A percentile compares a stretch with the other conserved stretches of the same genome.
These are phyloP conservation scores for Trichonephila clavipes DNA, from an alignment of 1,140 invertebrate genomes.

Conservation along the genomic window DNA sequence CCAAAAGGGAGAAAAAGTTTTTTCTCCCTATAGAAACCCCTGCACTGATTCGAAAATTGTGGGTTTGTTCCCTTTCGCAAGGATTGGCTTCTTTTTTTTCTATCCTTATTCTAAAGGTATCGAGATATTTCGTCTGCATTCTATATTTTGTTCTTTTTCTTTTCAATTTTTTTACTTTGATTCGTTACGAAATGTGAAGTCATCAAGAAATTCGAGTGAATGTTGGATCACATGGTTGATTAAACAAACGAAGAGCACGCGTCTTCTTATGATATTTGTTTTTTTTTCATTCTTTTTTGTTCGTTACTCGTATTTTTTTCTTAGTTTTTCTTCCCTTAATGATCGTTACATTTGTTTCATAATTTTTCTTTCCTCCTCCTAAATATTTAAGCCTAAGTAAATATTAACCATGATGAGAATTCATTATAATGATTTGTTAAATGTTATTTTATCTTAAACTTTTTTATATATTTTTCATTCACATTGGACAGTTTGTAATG, in stretches of 20 bases:
- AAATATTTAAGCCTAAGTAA: too few species aligned
- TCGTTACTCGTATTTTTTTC: neutral
- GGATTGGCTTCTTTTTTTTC: constrained; percentile 3
- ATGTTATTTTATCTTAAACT: too few species aligned
- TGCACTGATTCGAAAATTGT: constrained; percentile 65
- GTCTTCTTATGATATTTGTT: neutral
- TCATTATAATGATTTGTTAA: too few species aligned
- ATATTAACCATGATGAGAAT: too few species aligned
- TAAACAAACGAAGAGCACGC: neutral
- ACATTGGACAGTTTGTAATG: too few species aligned
- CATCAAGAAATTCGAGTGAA: constrained; percentile 17
- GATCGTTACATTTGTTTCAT: too few species aligned
- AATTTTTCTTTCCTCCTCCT: too few species aligned
- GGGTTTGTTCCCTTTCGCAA: constrained; percentile 41
- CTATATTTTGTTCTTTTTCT: neutral
- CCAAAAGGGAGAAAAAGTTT: neutral
- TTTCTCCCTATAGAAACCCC: neutral
- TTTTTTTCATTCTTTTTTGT: neutral
- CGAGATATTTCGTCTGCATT: constrained; percentile 5
- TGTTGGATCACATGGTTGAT: neutral
- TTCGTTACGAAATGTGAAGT: constrained; percentile 43
- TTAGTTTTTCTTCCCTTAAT: neutral
- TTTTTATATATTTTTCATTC: too few species aligned
- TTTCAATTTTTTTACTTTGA: constrained; percentile 11
- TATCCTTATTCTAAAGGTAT: neutral